Evolutionary conservation across 64 coral and sea anemone genomes (phyloP), one percentile per base, ranked within the genome.

Genomic region (Dendrophyllia cribrosa): DNA sequence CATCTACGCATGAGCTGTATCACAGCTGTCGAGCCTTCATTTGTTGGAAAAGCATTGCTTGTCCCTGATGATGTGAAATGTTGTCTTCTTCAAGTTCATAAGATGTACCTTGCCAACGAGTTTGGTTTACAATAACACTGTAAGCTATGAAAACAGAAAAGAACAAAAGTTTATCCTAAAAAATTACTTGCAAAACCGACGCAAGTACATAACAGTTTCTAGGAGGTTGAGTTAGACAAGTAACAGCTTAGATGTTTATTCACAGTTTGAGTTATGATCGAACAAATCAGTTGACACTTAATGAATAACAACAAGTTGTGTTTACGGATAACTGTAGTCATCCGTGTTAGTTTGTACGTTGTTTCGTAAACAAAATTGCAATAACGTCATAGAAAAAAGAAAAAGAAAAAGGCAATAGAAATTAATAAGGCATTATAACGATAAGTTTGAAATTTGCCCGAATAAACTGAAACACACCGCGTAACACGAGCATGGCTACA

Each of bases 191-290:
- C 17, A 75, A 75, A 75, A 21, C 12, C 23, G 13, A 34, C 72
- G 72, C 72, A 75, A 75, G 72, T 75, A 20, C 12, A 75, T 75
- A 75, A n/a, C n/a, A 75, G 72, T 75, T 75, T 75, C 72, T 75
- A 75, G 72, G 3, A 75, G 72, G 13, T 75, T 75, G 25, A 75
- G 72, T 75, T 75, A n/a, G n/a, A n/a, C n/a, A n/a, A n/a, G n/a
- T n/a, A n/a, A 75, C 72, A 75, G 23, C 25, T 75, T 25, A 3
- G 72, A 2, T 34, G 72, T 75, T 75, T 75, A 75, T 75, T 3
- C 24, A 75, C 72, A n/a, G n/a, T n/a, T n/a, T n/a, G n/a, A 75
- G 72, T 34, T 75, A 75, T 75, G 9, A 53, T 53, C 4, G 9
- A 53, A 53, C 51, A 53, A 53, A 53, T 5, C 51, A 53, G 4